Base-by-base conservation (phyloP, 2,888 invertebrate species). In the Xanthia togata region DNA sequence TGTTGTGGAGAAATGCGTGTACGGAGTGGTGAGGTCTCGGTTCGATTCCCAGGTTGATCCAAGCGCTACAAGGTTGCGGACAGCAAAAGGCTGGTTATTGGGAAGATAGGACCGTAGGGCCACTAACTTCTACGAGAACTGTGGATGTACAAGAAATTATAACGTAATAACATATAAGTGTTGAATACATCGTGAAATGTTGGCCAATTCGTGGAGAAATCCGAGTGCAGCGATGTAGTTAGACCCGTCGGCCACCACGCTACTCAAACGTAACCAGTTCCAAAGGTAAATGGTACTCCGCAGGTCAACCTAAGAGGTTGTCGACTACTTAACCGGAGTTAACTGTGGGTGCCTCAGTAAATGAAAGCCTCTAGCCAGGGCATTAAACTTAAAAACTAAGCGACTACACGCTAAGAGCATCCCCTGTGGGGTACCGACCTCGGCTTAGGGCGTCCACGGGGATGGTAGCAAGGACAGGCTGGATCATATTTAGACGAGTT, bases 141-240 rank as follows among this genome's bases (percentile, higher is more conserved):
- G 81, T 63, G 77, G 74, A 73, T 81, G n/a, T 55, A 35, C 9
- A 62, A 80, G 8, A 57, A 57, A 59, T 55, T 31, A 76, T 57
- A 79, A 57, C 53, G 2, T 38, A 17, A 31, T 59, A 59, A 31
- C n/a, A 14, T 26, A 67, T n/a, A n/a, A 0, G 23, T 11, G 35
- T 9, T 1, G n/a, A 53, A 35, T 31, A 67, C 53, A 67, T 68
- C 74, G 74, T 73, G 57, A 73, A 73, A 57, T 47, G 26, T 14
- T n/a, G 0, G 23, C 38, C 31, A 53, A 55, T 64, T 41, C 14
- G 38, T 64, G 23, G 6, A 59, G 57, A n/a, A 55, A 38, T 23
- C 4, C n/a, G 53, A 53, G 53, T n/a, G 4, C n/a, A 53, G 53
- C 53, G 53, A 11, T 23, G 23, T 23, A 50, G 23, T 53, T 11